Evolutionary conservation across 2,888 invertebrate genomes (phyloP), one percentile per base, ranked within the genome.

Genomic region (Drosophila hamatofila): DNA sequence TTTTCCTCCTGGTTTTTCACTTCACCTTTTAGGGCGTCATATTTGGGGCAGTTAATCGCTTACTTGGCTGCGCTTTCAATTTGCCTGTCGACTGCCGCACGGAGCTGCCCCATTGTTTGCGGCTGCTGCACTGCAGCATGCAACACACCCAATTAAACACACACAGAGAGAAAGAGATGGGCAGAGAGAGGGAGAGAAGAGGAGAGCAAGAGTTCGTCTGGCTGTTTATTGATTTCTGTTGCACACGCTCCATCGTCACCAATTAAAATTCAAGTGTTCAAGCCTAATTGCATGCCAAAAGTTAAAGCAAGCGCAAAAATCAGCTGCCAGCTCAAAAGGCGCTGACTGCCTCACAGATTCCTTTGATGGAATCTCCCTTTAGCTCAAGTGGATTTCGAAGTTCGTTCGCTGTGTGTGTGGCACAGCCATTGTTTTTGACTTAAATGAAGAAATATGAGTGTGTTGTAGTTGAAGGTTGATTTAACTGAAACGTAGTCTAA

Each of bases 231-330:
- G 83, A 85, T 83, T 83, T 75, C 76, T 41, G 57, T 51, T 49
- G 18, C 49, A 58, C 66, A 58, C 66, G 56, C 71, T 66, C 56
- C 63, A 61, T 42, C 42, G 58, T 46, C 56, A 58, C 60, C 83
- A 84, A 84, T 84, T 84, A 86, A 83, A 81, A 86, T 62, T 69
- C 83, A 67, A 75, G 77, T 72, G 60, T 55, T 74, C 64, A 73
- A 66, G 84, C 84, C 81, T 78, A 86, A 86, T 84, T 86, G 77
- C 81, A 63, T 68, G 66, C 49, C 65, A 35, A 49, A 72, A 70
- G 59, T 75, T 71, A 59, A 68, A 51, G 68, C 52, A 71, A 77
- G 52, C 68, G 55, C 72, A 68, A 55, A 46, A 51, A 30, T 25
- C 68, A 57, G 48, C 55, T 57, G 54, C 42, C 48, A 25, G n/a